phyloP scores from a whole-genome alignment of 2,797 vertebrate genomes.

The Sebastes steindachneri region DNA sequence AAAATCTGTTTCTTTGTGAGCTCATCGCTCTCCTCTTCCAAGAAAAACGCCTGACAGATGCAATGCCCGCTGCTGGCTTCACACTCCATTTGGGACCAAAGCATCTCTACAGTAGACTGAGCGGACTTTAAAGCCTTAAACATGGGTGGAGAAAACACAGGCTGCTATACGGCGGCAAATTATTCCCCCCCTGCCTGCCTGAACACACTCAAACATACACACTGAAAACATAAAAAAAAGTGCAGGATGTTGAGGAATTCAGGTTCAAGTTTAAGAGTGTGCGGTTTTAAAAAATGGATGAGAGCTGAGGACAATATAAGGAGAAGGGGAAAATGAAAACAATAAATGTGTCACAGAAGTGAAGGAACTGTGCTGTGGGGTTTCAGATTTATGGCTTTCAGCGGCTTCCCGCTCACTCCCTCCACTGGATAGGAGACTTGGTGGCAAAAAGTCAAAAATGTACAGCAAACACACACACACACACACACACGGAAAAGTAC shows the following conservation, averaged over 20 bases:
- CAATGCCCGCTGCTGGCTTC: constrained; percentile 37
- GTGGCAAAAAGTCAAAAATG: constrained; percentile 70
- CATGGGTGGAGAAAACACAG: constrained; percentile 4
- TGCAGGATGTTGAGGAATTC: constrained; percentile 13
- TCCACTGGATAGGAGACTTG: constrained; percentile 42
- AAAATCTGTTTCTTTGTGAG: constrained; percentile 37
- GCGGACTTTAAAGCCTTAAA: constrained; percentile 31
- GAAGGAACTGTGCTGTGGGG: constrained; percentile 55
- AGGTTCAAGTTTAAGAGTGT: constrained; percentile 35
- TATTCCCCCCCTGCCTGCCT: background rate
- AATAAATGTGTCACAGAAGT: constrained; percentile 74
- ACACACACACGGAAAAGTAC: background rate
- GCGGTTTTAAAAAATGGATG: constrained; percentile 44
- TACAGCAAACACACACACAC: constrained; percentile 14
- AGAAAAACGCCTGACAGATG: constrained; percentile 49
- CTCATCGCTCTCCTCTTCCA: constrained; percentile 52
- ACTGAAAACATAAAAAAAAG: background rate
- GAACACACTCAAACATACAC: background rate
- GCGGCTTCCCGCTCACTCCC: constrained; percentile 66
- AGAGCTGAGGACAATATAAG: constrained; percentile 35
- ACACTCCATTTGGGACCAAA: constrained; percentile 53
- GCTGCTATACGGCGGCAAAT: constrained; percentile 1
- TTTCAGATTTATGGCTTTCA: constrained; percentile 65
- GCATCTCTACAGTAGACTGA: background rate
- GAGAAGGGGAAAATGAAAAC: constrained; percentile 35